Base-by-base conservation (phyloP, 1,140 invertebrate species). In the Sarcophaga peregrina region DNA sequence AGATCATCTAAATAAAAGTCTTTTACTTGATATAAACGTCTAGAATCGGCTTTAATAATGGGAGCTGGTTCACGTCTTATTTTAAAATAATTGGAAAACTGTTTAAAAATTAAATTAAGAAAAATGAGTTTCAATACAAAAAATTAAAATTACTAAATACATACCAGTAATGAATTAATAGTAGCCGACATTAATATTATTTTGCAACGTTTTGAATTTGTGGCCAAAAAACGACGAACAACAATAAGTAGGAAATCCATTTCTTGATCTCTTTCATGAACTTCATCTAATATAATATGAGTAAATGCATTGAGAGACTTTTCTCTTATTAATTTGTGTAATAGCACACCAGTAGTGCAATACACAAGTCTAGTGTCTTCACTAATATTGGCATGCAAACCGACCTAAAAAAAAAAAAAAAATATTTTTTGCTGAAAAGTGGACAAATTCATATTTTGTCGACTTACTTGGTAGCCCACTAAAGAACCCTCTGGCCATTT, bases 231-330 rank as follows among this genome's bases (percentile, higher is more conserved):
- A 80, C 96, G 96, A 82, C 95, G 94, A 0, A 99, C 92, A 13
- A 99, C 91, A 17, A 98, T 92, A 8, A 99, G 88, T 6, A 99
- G 91, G 89, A 99, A 98, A 86, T 95, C 95, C 92, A 97, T 97
- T 82, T 99, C 97, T 89, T 96, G 94, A 87, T 98, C 96, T 25
- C 98, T 92, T 91, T 99, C 98, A 89, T 99, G 98, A 20, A 99
- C 95, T 91, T 98, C 96, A 91, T 98, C 98, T 8, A 99, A 91
- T 86, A 99, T 95, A 74, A 99, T 93, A 90, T 99, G 98, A 1
- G 98, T 98, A 83, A 91, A 93, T 95, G 98, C 91, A 52, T 87
- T 87, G 2, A 93, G 90, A 75, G 95, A 94, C 85, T 92, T 91
- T 0, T 85, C 81, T 83, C 93, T 94, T 82, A 98, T 96, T 6